Conservation (phyloP, 2,113 vertebrate species). For the Pyrgilauda ruficollis region DNA sequence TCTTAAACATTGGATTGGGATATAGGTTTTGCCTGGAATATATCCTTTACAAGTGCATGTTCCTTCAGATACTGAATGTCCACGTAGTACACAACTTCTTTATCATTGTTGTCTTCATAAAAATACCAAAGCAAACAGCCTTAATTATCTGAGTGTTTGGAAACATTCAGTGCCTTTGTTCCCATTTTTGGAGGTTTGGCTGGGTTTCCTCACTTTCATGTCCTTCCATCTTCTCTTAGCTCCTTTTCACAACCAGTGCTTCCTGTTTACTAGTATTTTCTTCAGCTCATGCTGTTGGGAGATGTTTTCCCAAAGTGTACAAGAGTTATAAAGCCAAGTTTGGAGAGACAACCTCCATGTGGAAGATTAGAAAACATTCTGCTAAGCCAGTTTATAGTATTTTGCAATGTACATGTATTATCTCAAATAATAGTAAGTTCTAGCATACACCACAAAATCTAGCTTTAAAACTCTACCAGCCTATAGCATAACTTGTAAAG, state of each 20-base stretch:
- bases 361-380: not conserved
- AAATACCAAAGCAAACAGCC: not conserved
- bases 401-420: not conserved
- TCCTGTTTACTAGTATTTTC: not conserved
- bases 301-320: not conserved
- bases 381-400: not conserved
- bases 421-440: not conserved
- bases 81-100: not conserved
- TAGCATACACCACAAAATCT: not conserved
- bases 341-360: not conserved
- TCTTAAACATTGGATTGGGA: not conserved
- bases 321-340: not conserved
- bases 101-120: not conserved
- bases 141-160: not conserved
- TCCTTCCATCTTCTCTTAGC: not conserved
- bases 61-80: not conserved
- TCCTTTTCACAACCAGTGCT: not conserved
- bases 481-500: not conserved
- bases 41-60: not conserved
- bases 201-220: not conserved
- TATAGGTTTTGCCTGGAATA: not conserved
- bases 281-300: not conserved
- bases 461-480: not conserved
- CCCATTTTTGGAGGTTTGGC: not conserved
- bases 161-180: not conserved